Evolutionary conservation across 2,888 invertebrate species (phyloP), one percentile per base, ranked within the genome.

Genomic region (Zootermopsis nevadensis): DNA sequence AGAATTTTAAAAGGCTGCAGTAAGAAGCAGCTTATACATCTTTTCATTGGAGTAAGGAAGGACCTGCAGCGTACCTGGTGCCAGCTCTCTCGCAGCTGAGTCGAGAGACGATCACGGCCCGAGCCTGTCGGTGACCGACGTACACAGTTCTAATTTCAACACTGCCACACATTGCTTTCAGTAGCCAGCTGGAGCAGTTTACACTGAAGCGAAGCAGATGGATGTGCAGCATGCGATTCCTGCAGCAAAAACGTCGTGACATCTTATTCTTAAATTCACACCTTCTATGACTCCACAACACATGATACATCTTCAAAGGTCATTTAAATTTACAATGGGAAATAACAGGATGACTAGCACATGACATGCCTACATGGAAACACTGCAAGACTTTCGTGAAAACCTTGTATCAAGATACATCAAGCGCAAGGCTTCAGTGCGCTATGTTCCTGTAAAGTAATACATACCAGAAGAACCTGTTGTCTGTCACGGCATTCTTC

Each of bases 111-210:
- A 99, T 93, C n/a, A 97, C 97, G 6, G 98, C 98, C 86, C 96
- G 92, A 4, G 98, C 99, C 90, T 98, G 98, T 82, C 96, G 93
- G 87, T 97, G 96, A 0, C 98, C 98, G 79, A 98, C 98, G 90
- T 99, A 99, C n/a, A 99, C 96, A 1, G 99, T 99, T 85, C 98
- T 93, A 86, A 99, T 96, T 91, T 99, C 98, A 30, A 99, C 96
- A 82, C 97, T 98, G 30, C 99, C 99, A 91, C 99, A 99, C 95
- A 99, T 99, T 55, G 96, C 93, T 90, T 97, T 97, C 69, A 99
- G 91, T 83, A 99, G 91, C 99, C 99, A 99, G 80, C 95, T 93
- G 86, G 93, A 93, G 86, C 96, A 96, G 88, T 98, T 95, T 67
- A 99, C 95, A 81, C 97, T 97, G 91, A 94, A 99, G 86, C 98